Percentiles rank a stretch among this genome's conserved stretches.
phyloP scores from a whole-genome alignment of 2,113 vertebrate species.

The Dasyurus viverrinus region DNA sequence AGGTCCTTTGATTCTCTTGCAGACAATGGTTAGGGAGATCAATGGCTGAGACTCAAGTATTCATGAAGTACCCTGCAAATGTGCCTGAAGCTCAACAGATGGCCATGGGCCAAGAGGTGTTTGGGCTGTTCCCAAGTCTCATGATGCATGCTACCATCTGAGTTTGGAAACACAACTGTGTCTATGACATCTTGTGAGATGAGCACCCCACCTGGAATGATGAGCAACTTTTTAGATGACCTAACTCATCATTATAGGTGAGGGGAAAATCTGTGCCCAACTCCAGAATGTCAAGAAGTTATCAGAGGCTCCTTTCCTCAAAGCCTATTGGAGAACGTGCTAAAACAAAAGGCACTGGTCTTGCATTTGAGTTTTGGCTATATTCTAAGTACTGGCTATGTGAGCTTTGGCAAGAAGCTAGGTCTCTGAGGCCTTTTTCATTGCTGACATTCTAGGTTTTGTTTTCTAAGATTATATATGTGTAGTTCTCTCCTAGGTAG shows the following conservation, averaged over 20 bases:
- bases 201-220: conserved; percentile 95
- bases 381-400: background rate
- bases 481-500: background rate
- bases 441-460: background rate
- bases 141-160: conserved; percentile 92
- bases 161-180: conserved; percentile 95
- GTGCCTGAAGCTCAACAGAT: conserved; percentile 82
- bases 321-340: background rate
- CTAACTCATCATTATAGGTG: conserved; percentile 95
- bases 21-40: conserved; percentile 91
- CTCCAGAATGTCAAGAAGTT: rapidly evolving
- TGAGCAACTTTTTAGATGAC: conserved; percentile 96
- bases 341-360: background rate
- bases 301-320: rapidly evolving
- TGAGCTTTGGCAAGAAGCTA: background rate
- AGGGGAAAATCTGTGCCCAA: conserved; percentile 46
- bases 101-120: conserved; percentile 93
- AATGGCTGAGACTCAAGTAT: conserved; percentile 82
- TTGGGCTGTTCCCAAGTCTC: conserved; percentile 93
- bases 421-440: background rate
- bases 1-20: background rate
- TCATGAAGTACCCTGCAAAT: conserved; percentile 90
- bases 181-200: conserved; percentile 92
- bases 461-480: background rate
- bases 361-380: background rate